Conservation (phyloP, 2,888 invertebrate species). For the Uloborus plumipes region DNA sequence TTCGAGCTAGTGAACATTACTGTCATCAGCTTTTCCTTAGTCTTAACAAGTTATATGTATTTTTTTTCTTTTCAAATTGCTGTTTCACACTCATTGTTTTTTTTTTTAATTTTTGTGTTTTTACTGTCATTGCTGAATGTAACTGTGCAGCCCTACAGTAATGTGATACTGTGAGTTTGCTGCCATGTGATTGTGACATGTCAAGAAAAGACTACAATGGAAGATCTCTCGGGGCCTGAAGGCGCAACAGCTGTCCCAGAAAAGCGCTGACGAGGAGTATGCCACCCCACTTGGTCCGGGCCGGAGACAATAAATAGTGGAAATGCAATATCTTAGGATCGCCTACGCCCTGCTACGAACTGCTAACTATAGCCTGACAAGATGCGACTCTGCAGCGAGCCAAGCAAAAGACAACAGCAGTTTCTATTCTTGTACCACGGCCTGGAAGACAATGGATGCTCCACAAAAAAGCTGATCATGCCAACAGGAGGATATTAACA, state of each 20-base stretch:
- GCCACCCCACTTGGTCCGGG: slow-evolving; percentile 43
- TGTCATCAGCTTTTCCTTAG: too few relatives aligned
- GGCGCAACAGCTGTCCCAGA: background rate
- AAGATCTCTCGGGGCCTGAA: too few relatives aligned
- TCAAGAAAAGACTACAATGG: too few relatives aligned
- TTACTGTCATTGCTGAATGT: too few relatives aligned
- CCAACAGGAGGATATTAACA: slow-evolving; percentile 44
- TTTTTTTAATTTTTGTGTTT: too few relatives aligned
- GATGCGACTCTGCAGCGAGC: background rate
- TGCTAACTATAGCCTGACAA: slow-evolving; percentile 40
- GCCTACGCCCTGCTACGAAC: slow-evolving; percentile 54
- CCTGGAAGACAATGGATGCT: slow-evolving; percentile 42
- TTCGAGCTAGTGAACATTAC: too few relatives aligned
- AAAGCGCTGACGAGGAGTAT: slow-evolving; percentile 15
- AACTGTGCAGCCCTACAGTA: too few relatives aligned
- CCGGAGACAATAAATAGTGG: slow-evolving; percentile 35
- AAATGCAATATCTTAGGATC: slow-evolving; percentile 35
- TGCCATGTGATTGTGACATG: too few relatives aligned
- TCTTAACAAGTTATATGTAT: too few relatives aligned
- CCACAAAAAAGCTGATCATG: slow-evolving; percentile 49
- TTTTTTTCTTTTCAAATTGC: too few relatives aligned
- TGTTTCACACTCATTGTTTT: too few relatives aligned
- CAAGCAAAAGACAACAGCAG: slow-evolving; percentile 28
- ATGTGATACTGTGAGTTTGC: too few relatives aligned
- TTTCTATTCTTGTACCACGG: slow-evolving; percentile 40